Evolutionary conservation across 30 jellyfish, hydroid and myxozoan genomes (phyloP), one percentile per base, ranked within the genome.

Genomic region (Hydractinia symbiolongicarpus): DNA sequence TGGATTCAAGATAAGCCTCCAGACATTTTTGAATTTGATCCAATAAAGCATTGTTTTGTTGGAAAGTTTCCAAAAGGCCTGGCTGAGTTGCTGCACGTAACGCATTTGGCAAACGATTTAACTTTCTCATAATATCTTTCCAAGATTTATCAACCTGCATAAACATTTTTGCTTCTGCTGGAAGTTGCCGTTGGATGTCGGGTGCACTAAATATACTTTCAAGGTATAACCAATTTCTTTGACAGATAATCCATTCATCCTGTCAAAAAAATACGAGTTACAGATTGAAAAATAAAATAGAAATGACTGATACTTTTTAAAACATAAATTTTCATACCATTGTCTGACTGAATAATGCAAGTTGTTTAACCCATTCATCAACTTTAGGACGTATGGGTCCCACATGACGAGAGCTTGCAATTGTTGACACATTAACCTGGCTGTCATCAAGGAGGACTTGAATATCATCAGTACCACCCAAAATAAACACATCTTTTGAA

Each of bases 171-270:
- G 99, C 99, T 78, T 94, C 99, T 5, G 99, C 95, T n/a, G 99
- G 97, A 53, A 94, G 62, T 86, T 94, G 99, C 72, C 99, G 82
- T 72, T 89, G 95, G 14, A 94, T 94, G 55, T 94, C 99, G 53
- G 99, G 99, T 21, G 99, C 99, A 66, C 99, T 94, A 88, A 94
- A 94, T 15, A 94, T 94, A 77, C 96, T 86, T 84, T 94, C 99
- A 7, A 94, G 88, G 82, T 94, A 94, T 17, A 94, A 88, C 99
- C 99, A 94, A 78, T 94, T 94, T 60, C 96, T 85, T 72, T 94
- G 99, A 68, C 99, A 94, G 14, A 85, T 81, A 96, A 88, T 68
- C 99, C 99, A 94, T 78, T 94, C 99, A 67, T 94, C 99, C 99
- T 94, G 20, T 5, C n/a, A 9, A 68, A 50, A 53, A 9, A 58